These are phyloP conservation scores for Nicator chloris DNA, from an alignment of 2,113 vertebrate species.

Conservation along the genomic window DNA sequence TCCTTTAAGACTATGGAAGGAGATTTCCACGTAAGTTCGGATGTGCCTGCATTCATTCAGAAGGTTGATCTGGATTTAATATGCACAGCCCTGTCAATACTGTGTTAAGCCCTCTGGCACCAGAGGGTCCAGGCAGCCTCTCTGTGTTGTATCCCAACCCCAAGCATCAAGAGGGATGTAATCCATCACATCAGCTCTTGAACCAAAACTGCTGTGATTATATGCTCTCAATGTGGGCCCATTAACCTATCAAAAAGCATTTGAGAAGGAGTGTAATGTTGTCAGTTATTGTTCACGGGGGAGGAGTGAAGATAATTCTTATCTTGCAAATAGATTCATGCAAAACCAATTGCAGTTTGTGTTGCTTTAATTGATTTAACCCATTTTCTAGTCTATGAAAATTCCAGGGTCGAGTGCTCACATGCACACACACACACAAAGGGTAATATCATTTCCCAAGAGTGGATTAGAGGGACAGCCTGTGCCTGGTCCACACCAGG, in stretches of 20 bases:
- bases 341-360: constrained; percentile 39
- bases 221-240: constrained; percentile 11
- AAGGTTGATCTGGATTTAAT: constrained; percentile 61
- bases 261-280: constrained; percentile 31
- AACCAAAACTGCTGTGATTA: constrained; percentile 49
- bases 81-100: constrained; percentile 29
- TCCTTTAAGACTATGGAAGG: constrained; percentile 21
- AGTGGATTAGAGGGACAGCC: not conserved
- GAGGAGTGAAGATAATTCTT: constrained; percentile 50
- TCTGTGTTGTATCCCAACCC: constrained; percentile 31
- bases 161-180: constrained; percentile 17
- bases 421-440: not conserved
- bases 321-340: constrained; percentile 22
- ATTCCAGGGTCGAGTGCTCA: not conserved
- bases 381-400: not conserved
- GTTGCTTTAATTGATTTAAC: constrained; percentile 42
- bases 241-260: constrained; percentile 60
- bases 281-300: constrained; percentile 31
- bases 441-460: not conserved
- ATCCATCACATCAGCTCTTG: constrained; percentile 61
- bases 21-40: not conserved
- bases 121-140: constrained; percentile 59
- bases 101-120: constrained; percentile 64
- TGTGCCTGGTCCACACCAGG: not conserved
- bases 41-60: constrained; percentile 41